Evolutionary conservation across 2,113 vertebrate genomes (phyloP), one percentile per base, ranked within the genome.

Genomic region (Oryzias curvinotus): DNA sequence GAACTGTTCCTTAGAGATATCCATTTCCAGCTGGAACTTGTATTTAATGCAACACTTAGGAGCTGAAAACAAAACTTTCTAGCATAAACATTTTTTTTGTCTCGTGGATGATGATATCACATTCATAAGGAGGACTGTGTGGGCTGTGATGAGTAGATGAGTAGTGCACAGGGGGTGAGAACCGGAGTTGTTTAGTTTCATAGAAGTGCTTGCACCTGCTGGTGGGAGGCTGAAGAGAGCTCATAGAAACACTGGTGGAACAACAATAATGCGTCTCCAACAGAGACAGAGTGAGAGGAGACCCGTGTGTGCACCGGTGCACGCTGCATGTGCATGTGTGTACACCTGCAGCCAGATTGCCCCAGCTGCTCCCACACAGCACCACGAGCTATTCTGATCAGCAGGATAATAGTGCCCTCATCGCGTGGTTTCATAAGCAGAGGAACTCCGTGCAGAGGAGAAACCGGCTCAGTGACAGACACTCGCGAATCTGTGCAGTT

Each of bases 161-260:
- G 65, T 57, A 67, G 49, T 52, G 64, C 47, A 59, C 49, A 21
- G 55, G 67, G 63, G 62, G 71, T 62, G 52, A 64, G 55, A 56
- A 70, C 73, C 57, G 64, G 71, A 68, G 70, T 71, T 43, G 59
- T 82, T 85, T 62, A 73, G 62, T 80, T 84, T 71, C 75, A 68
- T 64, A 59, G 78, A 81, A 86, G 87, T 75, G 75, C 70, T 62
- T 65, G 47, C 88, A 91, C 78, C 87, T 89, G 83, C 61, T 71
- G 82, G 81, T 84, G 80, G 81, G 77, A 71, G 70, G 81, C 62
- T 72, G 73, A 71, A 85, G 75, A 85, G 75, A 60, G 41, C 75
- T 75, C 71, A 68, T 81, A 42, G 65, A 72, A 68, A 57, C 46
- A 65, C 36, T 7, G 17, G 60, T 72, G 65, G 58, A 83, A 71